Percentiles rank a stretch among this genome's conserved stretches.
phyloP scores from a whole-genome alignment of 2,888 invertebrate species.

The Cryptophagus acutangulus region DNA sequence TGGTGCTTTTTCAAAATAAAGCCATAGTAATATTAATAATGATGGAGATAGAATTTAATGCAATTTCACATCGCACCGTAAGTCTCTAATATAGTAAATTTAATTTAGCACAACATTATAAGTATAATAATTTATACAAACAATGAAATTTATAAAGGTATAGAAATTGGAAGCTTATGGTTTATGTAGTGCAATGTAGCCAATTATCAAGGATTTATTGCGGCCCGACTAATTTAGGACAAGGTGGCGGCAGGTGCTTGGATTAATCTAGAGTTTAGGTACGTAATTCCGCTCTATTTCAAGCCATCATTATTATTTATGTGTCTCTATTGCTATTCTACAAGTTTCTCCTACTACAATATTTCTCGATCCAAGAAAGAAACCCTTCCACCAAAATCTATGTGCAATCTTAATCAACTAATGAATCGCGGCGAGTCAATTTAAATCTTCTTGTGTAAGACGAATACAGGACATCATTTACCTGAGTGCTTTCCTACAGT shows the following conservation, averaged over 20 bases:
- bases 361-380: neutral
- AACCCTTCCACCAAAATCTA: neutral
- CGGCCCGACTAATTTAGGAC: slow-evolving; percentile 44
- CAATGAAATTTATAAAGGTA: slow-evolving; percentile 25
- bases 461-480: slow-evolving; percentile 36
- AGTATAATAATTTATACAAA: slow-evolving; percentile 31
- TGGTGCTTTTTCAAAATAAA: too few relatives aligned
- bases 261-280: slow-evolving; percentile 41
- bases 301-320: slow-evolving; percentile 33
- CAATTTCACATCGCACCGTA: too few relatives aligned
- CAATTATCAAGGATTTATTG: slow-evolving; percentile 49
- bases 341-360: slow-evolving; percentile 11
- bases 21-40: slow-evolving; percentile 14
- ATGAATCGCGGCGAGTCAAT: neutral
- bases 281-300: slow-evolving; percentile 36
- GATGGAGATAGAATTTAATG: too few relatives aligned
- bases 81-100: too few relatives aligned
- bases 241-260: slow-evolving; percentile 43
- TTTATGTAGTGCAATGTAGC: slow-evolving; percentile 42
- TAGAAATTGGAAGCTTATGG: slow-evolving; percentile 43
- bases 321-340: slow-evolving; percentile 13
- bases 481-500: too few relatives aligned
- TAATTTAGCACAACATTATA: too few relatives aligned
- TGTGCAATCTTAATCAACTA: neutral
- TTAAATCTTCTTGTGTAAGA: slow-evolving; percentile 4